phyloP scores from a whole-genome alignment of 2,888 invertebrate genomes.

The Aleiodes leptofemur region DNA sequence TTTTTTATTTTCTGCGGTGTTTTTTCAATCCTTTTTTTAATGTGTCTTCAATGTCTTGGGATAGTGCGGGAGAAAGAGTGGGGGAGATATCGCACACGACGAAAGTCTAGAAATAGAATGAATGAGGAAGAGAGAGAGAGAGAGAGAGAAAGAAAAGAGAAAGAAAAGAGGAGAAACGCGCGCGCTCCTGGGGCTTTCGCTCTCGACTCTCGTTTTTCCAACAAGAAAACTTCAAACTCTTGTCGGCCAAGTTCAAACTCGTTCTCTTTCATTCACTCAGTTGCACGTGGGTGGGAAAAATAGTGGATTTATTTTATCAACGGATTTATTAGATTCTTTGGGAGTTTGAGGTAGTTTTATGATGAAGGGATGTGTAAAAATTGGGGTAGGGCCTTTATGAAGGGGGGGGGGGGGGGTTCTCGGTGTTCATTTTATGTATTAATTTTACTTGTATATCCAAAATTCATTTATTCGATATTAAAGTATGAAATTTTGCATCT shows the following conservation, averaged over 20 bases:
- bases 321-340: too few species aligned
- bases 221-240: conserved; percentile 69
- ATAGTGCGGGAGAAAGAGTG: conserved; percentile 58
- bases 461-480: too few species aligned
- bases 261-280: conserved; percentile 49
- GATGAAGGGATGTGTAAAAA: too few species aligned
- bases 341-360: too few species aligned
- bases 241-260: conserved; percentile 73
- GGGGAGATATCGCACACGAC: conserved; percentile 54
- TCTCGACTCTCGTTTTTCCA: conserved; percentile 64
- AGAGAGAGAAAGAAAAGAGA: conserved; percentile 66
- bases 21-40: background rate
- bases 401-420: too few species aligned
- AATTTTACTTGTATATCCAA: too few species aligned
- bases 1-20: background rate
- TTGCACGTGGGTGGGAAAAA: conserved; percentile 21
- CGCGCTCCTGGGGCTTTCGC: conserved; percentile 64
- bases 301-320: conserved; percentile 2
- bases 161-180: conserved; percentile 57
- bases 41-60: conserved; percentile 38
- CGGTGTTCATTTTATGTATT: too few species aligned
- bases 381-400: too few species aligned
- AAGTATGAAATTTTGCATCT: too few species aligned
- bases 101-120: conserved; percentile 69
- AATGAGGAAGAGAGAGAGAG: conserved; percentile 65